A percentile compares a stretch with the other conserved stretches of the same genome.
Evolutionary conservation across 2,113 vertebrate species (phyloP).

Genomic region (Buteo buteo): DNA sequence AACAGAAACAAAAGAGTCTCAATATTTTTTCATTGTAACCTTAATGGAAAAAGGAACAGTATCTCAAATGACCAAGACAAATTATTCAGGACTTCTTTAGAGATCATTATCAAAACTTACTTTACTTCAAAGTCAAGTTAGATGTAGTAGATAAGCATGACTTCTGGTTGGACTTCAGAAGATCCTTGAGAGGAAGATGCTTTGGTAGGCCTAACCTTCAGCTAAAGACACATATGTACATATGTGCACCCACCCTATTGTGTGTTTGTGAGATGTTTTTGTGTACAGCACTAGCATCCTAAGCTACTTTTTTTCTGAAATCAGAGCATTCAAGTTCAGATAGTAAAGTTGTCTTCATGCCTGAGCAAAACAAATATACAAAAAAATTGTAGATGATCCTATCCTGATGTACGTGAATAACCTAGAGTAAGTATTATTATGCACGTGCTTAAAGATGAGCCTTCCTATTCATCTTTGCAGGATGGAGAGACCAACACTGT

Average conservation of each 20-base stretch:
- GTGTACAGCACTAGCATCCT: neutral
- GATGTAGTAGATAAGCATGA: neutral
- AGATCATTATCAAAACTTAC: neutral
- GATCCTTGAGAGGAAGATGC: neutral
- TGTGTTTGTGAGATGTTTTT: neutral
- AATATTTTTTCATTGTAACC: neutral
- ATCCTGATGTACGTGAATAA: neutral
- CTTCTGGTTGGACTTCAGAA: neutral
- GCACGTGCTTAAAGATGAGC: neutral
- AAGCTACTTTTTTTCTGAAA: neutral
- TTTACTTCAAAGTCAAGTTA: neutral
- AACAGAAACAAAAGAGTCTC: neutral
- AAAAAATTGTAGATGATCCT: neutral
- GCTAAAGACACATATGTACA: neutral
- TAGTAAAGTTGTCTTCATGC: neutral
- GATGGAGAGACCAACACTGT: neutral
- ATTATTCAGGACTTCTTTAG: neutral
- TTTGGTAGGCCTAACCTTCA: neutral
- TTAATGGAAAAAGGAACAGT: neutral
- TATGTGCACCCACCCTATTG: rapidly evolving
- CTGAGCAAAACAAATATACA: neutral
- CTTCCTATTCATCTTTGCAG: neutral
- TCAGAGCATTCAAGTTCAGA: neutral
- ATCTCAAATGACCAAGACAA: neutral
- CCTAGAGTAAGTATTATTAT: neutral